Percentiles rank a stretch among this genome's conserved stretches.
These are phyloP conservation scores for Rhimphoctona megacephalus DNA, from an alignment of 2,888 invertebrate species.

Conservation along the genomic window DNA sequence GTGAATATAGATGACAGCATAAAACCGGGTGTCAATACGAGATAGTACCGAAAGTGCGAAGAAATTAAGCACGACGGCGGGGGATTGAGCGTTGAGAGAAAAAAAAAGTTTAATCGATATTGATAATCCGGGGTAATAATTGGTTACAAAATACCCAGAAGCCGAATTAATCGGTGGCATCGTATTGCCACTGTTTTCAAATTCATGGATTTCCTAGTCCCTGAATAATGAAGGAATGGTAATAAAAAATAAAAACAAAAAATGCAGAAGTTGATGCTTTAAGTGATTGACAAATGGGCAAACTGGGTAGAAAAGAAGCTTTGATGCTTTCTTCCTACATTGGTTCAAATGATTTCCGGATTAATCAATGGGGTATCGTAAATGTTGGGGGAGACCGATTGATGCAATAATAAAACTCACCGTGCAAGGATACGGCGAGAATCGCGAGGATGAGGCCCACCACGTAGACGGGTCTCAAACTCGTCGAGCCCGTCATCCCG, in stretches of 20 bases:
- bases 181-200: not conserved
- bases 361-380: not conserved
- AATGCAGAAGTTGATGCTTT: not conserved
- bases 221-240: not conserved
- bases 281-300: not conserved
- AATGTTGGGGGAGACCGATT: not conserved
- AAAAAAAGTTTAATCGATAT: not conserved
- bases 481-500: constrained; percentile 87
- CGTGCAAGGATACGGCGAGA: constrained; percentile 87
- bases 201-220: not conserved
- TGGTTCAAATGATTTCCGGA: not conserved
- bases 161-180: not conserved
- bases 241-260: not conserved
- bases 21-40: constrained; percentile 61
- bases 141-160: not conserved
- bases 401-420: constrained; percentile 82
- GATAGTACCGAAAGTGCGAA: not conserved
- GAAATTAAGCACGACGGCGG: not conserved
- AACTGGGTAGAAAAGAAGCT: not conserved
- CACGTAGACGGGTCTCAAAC: constrained; percentile 86
- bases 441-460: constrained; percentile 86
- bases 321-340: no score
- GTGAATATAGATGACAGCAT: constrained; percentile 50
- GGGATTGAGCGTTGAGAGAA: not conserved
- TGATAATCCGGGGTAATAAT: not conserved